A percentile compares a stretch with the other conserved stretches of the same genome.
Evolutionary conservation across 2,113 vertebrate genomes (phyloP).

Genomic region (Petromus typicus): DNA sequence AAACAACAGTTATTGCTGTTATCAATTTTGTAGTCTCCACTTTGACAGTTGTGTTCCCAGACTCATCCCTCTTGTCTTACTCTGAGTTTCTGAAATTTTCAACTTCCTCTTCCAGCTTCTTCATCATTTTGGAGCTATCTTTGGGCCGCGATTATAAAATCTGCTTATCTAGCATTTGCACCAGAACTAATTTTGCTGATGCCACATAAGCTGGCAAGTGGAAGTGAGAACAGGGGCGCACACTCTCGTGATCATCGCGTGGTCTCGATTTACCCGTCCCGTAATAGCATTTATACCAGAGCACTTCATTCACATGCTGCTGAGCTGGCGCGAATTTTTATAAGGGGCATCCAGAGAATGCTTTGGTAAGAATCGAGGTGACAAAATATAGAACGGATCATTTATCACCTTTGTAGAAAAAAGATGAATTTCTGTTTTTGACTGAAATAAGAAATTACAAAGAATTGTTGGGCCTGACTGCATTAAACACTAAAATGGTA

Average conservation of each 20-base stretch:
- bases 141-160: background rate
- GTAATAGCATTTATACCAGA: background rate
- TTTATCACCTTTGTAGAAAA: constrained; percentile 55
- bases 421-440: constrained; percentile 62
- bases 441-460: constrained; percentile 41
- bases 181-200: constrained; percentile 38
- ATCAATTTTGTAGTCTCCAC: background rate
- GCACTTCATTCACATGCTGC: constrained; percentile 29
- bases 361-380: constrained; percentile 24
- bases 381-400: constrained; percentile 32
- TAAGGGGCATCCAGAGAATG: constrained; percentile 7
- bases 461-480: background rate
- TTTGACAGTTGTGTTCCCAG: background rate
- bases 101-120: background rate
- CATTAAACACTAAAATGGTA: constrained; percentile 38
- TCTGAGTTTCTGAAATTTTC: background rate
- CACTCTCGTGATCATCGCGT: fast-evolving
- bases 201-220: background rate
- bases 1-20: background rate
- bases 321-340: constrained; percentile 39
- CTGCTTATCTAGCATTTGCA: constrained; percentile 13
- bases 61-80: background rate
- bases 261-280: fast-evolving
- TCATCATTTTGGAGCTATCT: background rate
- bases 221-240: background rate